These are phyloP conservation scores for Coreius guichenoti DNA, from an alignment of 2,797 vertebrate species.

Conservation along the genomic window DNA sequence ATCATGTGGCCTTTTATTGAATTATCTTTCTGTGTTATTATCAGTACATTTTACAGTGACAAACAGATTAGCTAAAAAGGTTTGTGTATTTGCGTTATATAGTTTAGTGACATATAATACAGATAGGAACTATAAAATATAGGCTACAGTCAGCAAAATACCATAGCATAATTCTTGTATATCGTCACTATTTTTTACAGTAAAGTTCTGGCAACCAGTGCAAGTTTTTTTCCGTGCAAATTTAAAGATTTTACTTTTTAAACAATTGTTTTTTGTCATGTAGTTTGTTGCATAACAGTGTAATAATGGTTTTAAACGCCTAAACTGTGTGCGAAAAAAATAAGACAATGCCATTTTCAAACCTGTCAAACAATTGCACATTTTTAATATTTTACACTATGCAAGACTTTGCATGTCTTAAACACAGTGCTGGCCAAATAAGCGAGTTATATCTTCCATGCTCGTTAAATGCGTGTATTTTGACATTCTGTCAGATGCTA, in stretches of 20 bases:
- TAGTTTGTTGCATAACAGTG: neutral
- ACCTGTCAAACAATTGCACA: neutral
- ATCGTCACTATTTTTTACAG: neutral
- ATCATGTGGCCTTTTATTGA: neutral
- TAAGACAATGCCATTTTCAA: neutral
- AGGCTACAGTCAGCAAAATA: neutral
- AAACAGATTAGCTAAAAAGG: neutral
- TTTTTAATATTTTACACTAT: neutral
- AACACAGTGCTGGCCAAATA: neutral
- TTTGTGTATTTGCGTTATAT: neutral
- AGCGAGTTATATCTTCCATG: neutral
- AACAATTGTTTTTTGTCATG: neutral
- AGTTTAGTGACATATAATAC: neutral
- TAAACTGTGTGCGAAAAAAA: slow-evolving; percentile 1
- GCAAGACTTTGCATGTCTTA: neutral
- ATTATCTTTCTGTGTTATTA: neutral
- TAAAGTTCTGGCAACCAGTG: neutral
- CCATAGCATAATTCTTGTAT: neutral
- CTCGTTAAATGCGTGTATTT: neutral
- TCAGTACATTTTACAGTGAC: neutral
- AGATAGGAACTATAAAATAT: neutral
- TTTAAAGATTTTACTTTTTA: neutral
- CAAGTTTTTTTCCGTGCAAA: neutral
- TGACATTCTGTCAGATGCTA: neutral
- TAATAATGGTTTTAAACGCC: neutral